Evolutionary conservation across 2,888 invertebrate genomes (phyloP).

Genomic region (Sicus ferrugineus): DNA sequence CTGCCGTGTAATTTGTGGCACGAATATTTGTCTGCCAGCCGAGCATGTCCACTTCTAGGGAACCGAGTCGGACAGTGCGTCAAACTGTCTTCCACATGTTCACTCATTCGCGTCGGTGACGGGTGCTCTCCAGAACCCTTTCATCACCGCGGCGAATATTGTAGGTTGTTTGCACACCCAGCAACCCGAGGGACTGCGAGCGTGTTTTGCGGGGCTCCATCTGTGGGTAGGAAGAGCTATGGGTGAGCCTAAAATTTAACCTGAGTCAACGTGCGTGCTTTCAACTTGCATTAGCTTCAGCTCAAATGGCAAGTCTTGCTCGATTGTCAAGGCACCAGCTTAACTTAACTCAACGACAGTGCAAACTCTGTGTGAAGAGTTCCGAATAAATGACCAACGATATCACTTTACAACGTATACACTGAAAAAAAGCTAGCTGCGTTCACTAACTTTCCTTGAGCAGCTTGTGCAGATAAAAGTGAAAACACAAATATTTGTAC

Average conservation of each 20-base stretch:
- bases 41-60: conserved; percentile 12
- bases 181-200: background rate
- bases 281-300: conserved; percentile 27
- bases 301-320: conserved; percentile 6
- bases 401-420: background rate
- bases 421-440: no score
- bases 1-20: conserved; percentile 28
- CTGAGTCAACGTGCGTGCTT: background rate
- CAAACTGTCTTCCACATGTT: conserved; percentile 17
- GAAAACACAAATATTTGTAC: no score
- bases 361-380: background rate
- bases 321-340: background rate
- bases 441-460: no score
- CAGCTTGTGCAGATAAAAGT: no score
- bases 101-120: conserved; percentile 7
- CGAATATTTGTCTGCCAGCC: conserved; percentile 5
- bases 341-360: background rate
- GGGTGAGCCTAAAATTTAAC: background rate
- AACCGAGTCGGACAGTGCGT: conserved; percentile 10
- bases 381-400: background rate
- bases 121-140: conserved; percentile 3
- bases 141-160: background rate
- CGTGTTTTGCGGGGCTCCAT: background rate
- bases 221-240: background rate
- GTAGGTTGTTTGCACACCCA: background rate